Conservation (phyloP, 2,888 invertebrate genomes). For the Clusia tigrina region DNA sequence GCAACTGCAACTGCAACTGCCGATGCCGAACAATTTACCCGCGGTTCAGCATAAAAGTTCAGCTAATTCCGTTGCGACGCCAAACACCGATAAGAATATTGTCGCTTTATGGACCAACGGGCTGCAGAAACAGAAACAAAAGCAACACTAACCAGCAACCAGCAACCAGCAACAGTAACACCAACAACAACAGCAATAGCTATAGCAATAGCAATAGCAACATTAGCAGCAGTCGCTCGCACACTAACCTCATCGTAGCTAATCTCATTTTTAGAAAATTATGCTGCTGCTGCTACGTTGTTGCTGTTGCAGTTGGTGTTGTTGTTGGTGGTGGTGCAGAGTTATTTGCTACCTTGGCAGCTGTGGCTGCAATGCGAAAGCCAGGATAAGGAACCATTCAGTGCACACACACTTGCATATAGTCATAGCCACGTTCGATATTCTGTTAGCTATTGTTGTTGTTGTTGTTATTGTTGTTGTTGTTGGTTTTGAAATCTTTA, state of each 20-base stretch:
- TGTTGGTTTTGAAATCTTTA: constrained; percentile 37
- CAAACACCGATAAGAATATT: neutral
- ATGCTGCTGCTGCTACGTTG: no score
- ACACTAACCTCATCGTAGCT: neutral
- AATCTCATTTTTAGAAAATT: constrained; percentile 9
- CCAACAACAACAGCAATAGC: neutral
- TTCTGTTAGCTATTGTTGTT: neutral
- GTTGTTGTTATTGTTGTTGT: neutral
- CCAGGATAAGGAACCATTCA: neutral
- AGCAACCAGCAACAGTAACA: neutral
- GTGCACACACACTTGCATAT: no score
- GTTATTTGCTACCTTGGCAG: neutral
- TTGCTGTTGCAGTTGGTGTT: no score
- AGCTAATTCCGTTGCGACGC: constrained; percentile 6
- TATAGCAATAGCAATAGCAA: neutral
- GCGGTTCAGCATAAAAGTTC: constrained; percentile 2
- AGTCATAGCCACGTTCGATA: no score
- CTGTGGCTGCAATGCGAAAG: neutral
- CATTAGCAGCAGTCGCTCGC: neutral
- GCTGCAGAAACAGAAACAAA: neutral
- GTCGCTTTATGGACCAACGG: constrained; percentile 1
- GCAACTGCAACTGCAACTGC: no score
- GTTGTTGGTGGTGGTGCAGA: no score
- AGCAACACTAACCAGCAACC: neutral
- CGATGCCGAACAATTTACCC: no score